A percentile compares a stretch with the other conserved stretches of the same genome.
These are phyloP conservation scores for Galeopterus variegatus DNA, from an alignment of 2,113 vertebrate species.

Conservation along the genomic window DNA sequence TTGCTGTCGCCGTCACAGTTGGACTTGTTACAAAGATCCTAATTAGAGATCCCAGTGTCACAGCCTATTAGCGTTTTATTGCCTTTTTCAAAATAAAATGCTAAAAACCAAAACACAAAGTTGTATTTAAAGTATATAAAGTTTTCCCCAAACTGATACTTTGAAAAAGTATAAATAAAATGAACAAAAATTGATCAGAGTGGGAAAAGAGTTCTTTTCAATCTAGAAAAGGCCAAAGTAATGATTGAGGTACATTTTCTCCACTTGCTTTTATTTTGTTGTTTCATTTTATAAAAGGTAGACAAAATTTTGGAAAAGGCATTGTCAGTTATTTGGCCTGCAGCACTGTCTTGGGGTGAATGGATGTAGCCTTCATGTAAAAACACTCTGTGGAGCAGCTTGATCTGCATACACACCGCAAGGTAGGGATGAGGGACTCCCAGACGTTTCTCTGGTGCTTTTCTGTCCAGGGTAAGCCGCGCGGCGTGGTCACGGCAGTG, in stretches of 20 bases:
- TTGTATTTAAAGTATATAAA: constrained; percentile 77
- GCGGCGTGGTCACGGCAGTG: neutral
- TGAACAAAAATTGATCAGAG: constrained; percentile 76
- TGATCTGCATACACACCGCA: constrained; percentile 81
- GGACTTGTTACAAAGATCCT: constrained; percentile 58
- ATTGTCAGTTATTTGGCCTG: constrained; percentile 82
- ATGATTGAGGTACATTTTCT: constrained; percentile 69
- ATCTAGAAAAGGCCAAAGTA: constrained; percentile 74
- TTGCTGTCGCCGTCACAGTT: neutral
- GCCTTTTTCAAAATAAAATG: constrained; percentile 27
- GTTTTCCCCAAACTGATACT: constrained; percentile 56
- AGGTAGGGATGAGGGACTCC: constrained; percentile 83
- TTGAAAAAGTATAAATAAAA: constrained; percentile 83
- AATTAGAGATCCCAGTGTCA: constrained; percentile 59
- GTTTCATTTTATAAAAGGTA: constrained; percentile 84
- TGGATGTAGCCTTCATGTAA: constrained; percentile 85
- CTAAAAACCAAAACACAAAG: neutral
- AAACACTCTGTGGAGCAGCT: constrained; percentile 80
- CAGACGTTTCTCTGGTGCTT: constrained; percentile 64
- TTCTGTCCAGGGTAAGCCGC: constrained; percentile 7
- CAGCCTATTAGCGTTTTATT: constrained; percentile 40
- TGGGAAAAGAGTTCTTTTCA: constrained; percentile 82
- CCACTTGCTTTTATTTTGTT: constrained; percentile 80
- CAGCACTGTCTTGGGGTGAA: constrained; percentile 83
- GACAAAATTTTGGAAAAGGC: constrained; percentile 80